Evolutionary conservation across 2,888 invertebrate species (phyloP), one percentile per base, ranked within the genome.

Genomic region (Pediacus dermestoides): DNA sequence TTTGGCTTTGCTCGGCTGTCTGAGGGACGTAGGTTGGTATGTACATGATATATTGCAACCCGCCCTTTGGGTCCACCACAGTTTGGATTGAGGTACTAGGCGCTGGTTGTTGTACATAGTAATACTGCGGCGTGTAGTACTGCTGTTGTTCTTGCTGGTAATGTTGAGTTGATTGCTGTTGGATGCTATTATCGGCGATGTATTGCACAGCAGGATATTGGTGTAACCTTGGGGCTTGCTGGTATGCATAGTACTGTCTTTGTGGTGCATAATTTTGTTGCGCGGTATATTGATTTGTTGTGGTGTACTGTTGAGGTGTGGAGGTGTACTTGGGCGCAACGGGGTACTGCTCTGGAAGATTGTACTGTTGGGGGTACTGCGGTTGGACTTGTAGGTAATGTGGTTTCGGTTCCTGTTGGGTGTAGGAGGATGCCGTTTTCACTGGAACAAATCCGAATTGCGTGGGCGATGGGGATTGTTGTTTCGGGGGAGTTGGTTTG

Each of bases 21-120:
- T 43, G 16, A 39, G 34, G 6, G 34, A 26, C 43, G 18, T 46
- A 50, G 1, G 57, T 27, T 11, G 63, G 63, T 2, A 65, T 43
- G 41, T 62, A 64, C 60, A 60, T 64, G 6, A 65, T 54, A 43
- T 67, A 70, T 35, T 66, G 65, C 6, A 64, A 37, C 8, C 50
- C 53, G 12, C 48, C 54, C 47, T 68, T 67, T 3, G 66, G 60
- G 44, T 65, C 64, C 3, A 64, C 55, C 2, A 64, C 53, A 18
- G 58, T 60, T 48, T 67, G 66, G 2, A 67, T 55, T 9, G 53
- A 50, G 37, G 57, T 63, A 16, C 61, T 60, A 2, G 66, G 54
- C 2, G 63, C 48, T 15, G 56, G 51, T 39, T 61, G 61, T n/a
- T n/a, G n/a, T 2, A 59, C 27, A 35, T 62, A 60, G 16, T 58